These are phyloP conservation scores for Actinernus sp. DNA, from an alignment of 92 coral and sea anemone species.

Conservation along the genomic window DNA sequence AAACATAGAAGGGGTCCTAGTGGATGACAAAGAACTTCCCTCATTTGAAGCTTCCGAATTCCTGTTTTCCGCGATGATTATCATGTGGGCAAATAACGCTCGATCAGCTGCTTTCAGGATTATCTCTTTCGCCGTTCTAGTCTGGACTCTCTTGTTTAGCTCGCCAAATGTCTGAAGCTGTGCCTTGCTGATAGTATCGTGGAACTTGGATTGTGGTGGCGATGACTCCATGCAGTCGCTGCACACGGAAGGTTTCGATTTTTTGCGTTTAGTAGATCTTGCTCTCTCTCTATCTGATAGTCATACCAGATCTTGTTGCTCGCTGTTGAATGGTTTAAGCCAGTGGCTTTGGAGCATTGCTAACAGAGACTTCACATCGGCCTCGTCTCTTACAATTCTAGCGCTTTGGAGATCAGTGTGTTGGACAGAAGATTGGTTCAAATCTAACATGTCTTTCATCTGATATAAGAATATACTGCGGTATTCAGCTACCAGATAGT, in stretches of 20 bases:
- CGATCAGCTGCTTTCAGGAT: conserved; percentile 52
- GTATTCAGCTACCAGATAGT: conserved; percentile 41
- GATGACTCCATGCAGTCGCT: conserved; percentile 36
- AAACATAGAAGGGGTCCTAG: conserved; percentile 72
- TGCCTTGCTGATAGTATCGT: conserved; percentile 24
- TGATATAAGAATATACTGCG: conserved; percentile 35
- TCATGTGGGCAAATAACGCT: conserved; percentile 33
- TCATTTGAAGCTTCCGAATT: conserved; percentile 40
- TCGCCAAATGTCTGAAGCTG: conserved; percentile 33
- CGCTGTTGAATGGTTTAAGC: conserved; percentile 33
- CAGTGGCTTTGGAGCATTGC: conserved; percentile 31
- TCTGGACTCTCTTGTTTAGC: conserved; percentile 18
- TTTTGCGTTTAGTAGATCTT: conserved; percentile 44
- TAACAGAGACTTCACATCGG: conserved; percentile 29
- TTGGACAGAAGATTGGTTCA: not conserved
- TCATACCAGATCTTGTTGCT: conserved; percentile 42
- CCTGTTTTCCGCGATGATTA: conserved; percentile 42
- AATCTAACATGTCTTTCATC: conserved; percentile 31
- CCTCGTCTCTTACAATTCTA: conserved; percentile 46
- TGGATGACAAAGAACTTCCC: conserved; percentile 52
- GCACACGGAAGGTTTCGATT: conserved; percentile 16
- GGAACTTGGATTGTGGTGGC: conserved; percentile 33
- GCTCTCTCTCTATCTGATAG: conserved; percentile 18
- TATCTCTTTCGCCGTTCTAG: conserved; percentile 7
- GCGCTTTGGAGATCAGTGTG: conserved; percentile 39